Evolutionary conservation across 1,140 invertebrate genomes (phyloP), one percentile per base, ranked within the genome.

Genomic region (Lethocerus indicus): DNA sequence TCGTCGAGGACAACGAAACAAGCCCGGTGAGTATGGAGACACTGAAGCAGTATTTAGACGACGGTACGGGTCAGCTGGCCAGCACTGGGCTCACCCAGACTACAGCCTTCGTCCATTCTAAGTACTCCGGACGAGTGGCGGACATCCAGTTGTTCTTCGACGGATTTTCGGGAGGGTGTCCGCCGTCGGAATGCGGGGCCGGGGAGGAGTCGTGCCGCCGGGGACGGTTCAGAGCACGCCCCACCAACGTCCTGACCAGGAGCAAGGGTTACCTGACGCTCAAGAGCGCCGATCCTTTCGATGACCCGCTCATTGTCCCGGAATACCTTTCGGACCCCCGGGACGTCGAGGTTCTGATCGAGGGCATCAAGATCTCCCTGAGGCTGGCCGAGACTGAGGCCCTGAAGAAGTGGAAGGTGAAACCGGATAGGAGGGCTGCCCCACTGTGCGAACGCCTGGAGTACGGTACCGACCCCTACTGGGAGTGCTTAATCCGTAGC

Each of bases 81-180:
- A 67, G 64, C 41, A 71, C 68, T 0, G 70, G 70, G 0, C 39
- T 71, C 12, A 71, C 69, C 0, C 69, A 72, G 42, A 49, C 57
- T 7, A 62, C 61, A 1, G 59, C 55, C 12, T 61, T 62, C 35
- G 18, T 62, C 4, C 24, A 55, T 23, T 48, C 53, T n/a, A 61
- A 52, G 5, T 60, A 56, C 42, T 53, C 55, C 3, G 29, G 32
- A 0, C 46, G 54, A 4, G 47, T 57, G 7, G 54, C 59, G n/a
- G 60, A 61, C 47, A 59, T 81, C 1, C 80, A 82, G 53, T 68
- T 78, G 27, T 81, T 81, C 59, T 80, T 79, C 57, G 71, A 73
- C 2, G 77, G 79, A 0, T 81, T 74, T 60, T 67, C 72, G 39
- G 74, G 78, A 0, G 63, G 68, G 18, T 83, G 79, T 55, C 70